Evolutionary conservation across 2,113 vertebrate species (phyloP).

Genomic region (Amazona vittata): DNA sequence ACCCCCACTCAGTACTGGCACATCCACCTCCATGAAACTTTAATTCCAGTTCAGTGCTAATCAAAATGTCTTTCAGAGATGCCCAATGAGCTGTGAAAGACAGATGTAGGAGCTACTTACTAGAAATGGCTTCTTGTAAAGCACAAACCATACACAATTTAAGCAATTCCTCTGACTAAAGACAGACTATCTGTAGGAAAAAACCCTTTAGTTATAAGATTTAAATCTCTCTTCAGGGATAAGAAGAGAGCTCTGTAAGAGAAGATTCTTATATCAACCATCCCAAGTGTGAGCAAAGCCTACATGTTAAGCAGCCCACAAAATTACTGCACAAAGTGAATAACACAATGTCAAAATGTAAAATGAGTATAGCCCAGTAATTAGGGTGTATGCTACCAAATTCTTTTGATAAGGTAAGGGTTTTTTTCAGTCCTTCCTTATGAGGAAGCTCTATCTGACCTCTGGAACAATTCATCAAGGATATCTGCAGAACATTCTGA

Average conservation of each 20-base stretch:
- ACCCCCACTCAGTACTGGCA: neutral
- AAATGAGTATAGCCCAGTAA: neutral
- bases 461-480: slow-evolving; percentile 20
- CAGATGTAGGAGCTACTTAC: neutral
- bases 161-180: neutral
- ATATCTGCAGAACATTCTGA: slow-evolving; percentile 26
- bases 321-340: neutral
- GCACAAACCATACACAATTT: neutral
- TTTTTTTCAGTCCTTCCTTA: neutral
- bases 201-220: neutral
- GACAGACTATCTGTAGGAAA: neutral
- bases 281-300: neutral
- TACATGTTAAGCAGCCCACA: neutral
- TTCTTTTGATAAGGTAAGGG: neutral
- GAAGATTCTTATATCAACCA: neutral
- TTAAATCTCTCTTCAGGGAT: neutral
- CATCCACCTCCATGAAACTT: neutral
- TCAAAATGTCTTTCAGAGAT: neutral
- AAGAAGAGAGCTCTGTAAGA: neutral
- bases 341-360: neutral
- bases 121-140: neutral
- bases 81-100: neutral
- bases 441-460: neutral
- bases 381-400: neutral
- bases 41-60: neutral